These are phyloP conservation scores for Helicolenus hilgendorfi DNA, from an alignment of 2,797 vertebrate species.

Conservation along the genomic window DNA sequence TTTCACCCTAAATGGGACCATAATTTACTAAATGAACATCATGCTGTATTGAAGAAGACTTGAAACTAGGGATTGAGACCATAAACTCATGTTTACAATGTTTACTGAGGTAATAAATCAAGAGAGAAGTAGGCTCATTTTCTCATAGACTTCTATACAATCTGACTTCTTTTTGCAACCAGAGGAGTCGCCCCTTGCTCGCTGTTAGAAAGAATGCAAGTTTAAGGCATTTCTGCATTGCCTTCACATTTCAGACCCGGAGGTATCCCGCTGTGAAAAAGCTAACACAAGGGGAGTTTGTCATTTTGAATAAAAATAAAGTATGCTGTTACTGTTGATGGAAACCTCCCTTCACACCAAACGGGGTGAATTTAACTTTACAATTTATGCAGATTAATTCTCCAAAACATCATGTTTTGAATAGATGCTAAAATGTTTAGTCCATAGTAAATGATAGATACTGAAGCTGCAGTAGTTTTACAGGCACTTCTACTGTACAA, in stretches of 20 bases:
- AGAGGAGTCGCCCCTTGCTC: too few species aligned
- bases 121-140: too few species aligned
- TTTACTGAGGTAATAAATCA: too few species aligned
- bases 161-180: too few species aligned
- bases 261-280: neutral
- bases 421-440: neutral
- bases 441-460: neutral
- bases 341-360: neutral
- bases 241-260: too few species aligned
- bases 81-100: too few species aligned
- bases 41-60: too few species aligned
- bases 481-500: neutral
- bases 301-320: neutral
- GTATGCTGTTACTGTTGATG: neutral
- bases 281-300: neutral
- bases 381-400: neutral
- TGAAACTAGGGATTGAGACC: too few species aligned
- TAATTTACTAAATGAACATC: too few species aligned
- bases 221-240: too few species aligned
- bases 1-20: too few species aligned
- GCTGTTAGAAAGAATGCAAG: accelerated
- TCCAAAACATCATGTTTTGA: neutral
- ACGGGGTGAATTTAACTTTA: neutral
- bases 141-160: too few species aligned
- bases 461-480: neutral